Evolutionary conservation across 1,140 invertebrate species (phyloP).

Genomic region (Pseudachorutes palmiensis): DNA sequence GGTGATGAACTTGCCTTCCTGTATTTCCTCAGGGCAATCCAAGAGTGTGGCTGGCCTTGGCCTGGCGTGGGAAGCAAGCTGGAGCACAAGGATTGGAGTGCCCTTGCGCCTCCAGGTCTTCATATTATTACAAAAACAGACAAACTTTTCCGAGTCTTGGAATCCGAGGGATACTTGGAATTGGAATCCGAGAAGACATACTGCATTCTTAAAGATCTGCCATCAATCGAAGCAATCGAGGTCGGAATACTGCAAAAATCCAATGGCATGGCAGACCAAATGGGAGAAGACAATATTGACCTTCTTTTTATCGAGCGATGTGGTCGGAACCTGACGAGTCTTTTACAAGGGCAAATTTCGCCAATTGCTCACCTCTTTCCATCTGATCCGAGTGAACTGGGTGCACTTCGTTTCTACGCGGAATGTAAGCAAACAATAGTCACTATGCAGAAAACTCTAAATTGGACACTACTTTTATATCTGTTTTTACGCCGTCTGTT

Average conservation of each 20-base stretch:
- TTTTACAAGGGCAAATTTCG: conserved; percentile 7
- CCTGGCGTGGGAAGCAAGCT: background rate
- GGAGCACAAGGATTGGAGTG: background rate
- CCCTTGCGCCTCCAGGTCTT: background rate
- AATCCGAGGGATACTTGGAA: background rate
- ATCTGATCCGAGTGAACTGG: background rate
- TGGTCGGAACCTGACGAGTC: background rate
- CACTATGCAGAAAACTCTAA: background rate
- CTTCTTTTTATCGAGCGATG: background rate
- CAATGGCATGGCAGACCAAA: background rate
- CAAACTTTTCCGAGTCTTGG: background rate
- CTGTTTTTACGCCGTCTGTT: background rate
- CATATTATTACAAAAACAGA: background rate
- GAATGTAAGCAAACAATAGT: background rate
- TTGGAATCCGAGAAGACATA: background rate
- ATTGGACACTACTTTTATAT: background rate
- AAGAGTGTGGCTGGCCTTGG: conserved; percentile 14
- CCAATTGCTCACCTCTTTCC: conserved; percentile 2
- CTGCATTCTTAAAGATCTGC: too few species aligned
- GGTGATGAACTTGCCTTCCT: background rate
- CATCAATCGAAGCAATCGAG: too few species aligned
- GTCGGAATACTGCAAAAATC: too few species aligned
- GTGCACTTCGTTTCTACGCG: background rate
- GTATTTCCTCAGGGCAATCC: background rate
- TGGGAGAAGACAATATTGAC: background rate